These are phyloP conservation scores for Champsocephalus esox DNA, from an alignment of 2,797 vertebrate genomes.

Conservation along the genomic window DNA sequence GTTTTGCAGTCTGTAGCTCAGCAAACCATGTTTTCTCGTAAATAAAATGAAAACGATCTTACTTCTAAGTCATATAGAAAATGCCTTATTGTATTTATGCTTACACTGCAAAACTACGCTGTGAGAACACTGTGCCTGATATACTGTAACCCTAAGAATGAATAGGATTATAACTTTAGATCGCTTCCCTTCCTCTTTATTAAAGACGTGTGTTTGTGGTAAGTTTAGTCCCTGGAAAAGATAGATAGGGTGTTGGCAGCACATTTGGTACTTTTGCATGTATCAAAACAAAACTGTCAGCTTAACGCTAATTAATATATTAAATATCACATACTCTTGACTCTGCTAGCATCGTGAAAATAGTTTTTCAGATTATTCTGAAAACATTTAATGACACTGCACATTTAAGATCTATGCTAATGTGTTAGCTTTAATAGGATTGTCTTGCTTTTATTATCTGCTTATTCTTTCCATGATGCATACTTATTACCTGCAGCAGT, in stretches of 20 bases:
- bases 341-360: constrained; percentile 11
- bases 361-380: constrained; percentile 21
- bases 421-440: constrained; percentile 40
- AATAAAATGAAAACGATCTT: constrained; percentile 13
- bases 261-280: neutral
- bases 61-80: constrained; percentile 4
- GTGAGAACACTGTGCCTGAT: constrained; percentile 24
- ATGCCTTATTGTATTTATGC: constrained; percentile 23
- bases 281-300: constrained; percentile 1
- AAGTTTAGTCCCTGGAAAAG: constrained; percentile 15
- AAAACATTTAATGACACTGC: constrained; percentile 23
- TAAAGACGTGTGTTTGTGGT: constrained; percentile 21
- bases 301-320: neutral
- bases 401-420: constrained; percentile 34
- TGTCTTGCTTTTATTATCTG: constrained; percentile 4
- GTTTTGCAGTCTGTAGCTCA: constrained; percentile 15
- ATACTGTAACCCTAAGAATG: constrained; percentile 22
- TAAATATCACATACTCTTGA: neutral
- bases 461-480: constrained; percentile 8
- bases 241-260: neutral
- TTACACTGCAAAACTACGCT: constrained; percentile 20
- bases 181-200: constrained; percentile 12
- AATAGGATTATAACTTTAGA: constrained; percentile 35
- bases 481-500: constrained; percentile 41
- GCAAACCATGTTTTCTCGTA: constrained; percentile 26